Percentiles rank a stretch among this genome's conserved stretches.
These are phyloP conservation scores for Gila robusta DNA, from an alignment of 2,797 vertebrate genomes.

Conservation along the genomic window DNA sequence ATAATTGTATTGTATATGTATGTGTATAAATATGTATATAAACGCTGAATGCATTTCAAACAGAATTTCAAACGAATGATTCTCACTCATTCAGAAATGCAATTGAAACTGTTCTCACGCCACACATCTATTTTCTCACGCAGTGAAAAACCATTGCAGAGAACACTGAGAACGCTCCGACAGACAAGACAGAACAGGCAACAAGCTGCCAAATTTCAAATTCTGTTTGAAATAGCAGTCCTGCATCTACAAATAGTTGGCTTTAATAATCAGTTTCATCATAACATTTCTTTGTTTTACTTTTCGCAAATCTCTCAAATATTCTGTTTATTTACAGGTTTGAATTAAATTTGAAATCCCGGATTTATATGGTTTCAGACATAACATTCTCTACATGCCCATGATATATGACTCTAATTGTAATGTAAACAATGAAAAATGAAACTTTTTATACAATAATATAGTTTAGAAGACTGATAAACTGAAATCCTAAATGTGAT, in stretches of 20 bases:
- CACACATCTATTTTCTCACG: too few relatives aligned
- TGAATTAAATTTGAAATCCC: background rate
- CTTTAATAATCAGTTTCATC: background rate
- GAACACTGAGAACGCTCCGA: too few relatives aligned
- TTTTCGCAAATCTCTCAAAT: background rate
- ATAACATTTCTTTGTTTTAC: background rate
- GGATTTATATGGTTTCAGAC: background rate
- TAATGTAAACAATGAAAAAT: background rate
- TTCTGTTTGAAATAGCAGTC: too few relatives aligned
- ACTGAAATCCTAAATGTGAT: background rate
- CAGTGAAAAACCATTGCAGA: too few relatives aligned
- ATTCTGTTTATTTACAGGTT: background rate
- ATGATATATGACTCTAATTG: background rate
- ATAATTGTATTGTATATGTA: too few relatives aligned
- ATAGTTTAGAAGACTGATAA: background rate
- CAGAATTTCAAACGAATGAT: too few relatives aligned
- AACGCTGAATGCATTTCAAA: too few relatives aligned
- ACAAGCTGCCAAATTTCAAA: too few relatives aligned
- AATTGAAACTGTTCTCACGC: too few relatives aligned
- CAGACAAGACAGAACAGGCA: too few relatives aligned
- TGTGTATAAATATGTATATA: too few relatives aligned
- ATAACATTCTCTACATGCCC: background rate
- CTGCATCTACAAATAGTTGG: background rate
- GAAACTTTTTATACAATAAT: background rate
- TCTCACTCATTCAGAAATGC: too few relatives aligned